Conservation (phyloP, 2,888 invertebrate genomes). For the Caenorhabditis sp. region DNA sequence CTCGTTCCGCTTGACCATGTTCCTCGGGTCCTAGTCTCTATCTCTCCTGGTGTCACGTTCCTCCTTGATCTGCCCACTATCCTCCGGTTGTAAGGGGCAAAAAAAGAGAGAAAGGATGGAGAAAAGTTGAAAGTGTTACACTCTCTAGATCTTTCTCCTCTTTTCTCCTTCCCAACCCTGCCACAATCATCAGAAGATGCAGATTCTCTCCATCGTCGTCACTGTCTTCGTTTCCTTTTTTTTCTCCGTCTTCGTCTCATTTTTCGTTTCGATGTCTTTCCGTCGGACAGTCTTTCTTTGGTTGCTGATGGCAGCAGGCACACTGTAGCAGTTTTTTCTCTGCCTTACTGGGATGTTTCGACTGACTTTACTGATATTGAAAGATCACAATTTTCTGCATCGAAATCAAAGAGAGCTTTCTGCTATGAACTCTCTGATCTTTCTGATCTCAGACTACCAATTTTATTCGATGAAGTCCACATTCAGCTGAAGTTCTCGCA, state of each 20-base stretch:
- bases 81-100: conserved; percentile 2
- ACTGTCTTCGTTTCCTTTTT: background rate
- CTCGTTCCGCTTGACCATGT: background rate
- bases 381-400: too few species aligned
- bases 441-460: too few species aligned
- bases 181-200: background rate
- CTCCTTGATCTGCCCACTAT: background rate
- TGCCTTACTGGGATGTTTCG: too few species aligned
- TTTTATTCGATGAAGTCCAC: too few species aligned
- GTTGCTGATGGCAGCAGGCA: too few species aligned
- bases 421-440: too few species aligned
- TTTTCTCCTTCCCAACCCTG: background rate
- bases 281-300: too few species aligned
- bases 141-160: conserved; percentile 7
- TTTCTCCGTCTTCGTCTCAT: background rate
- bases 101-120: background rate
- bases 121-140: conserved; percentile 16
- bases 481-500: too few species aligned
- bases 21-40: background rate
- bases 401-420: too few species aligned
- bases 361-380: too few species aligned
- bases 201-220: background rate
- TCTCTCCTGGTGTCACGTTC: background rate
- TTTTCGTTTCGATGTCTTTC: too few species aligned
- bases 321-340: too few species aligned